phyloP scores from a whole-genome alignment of 2,797 vertebrate genomes.

The Steatocranus sp. region DNA sequence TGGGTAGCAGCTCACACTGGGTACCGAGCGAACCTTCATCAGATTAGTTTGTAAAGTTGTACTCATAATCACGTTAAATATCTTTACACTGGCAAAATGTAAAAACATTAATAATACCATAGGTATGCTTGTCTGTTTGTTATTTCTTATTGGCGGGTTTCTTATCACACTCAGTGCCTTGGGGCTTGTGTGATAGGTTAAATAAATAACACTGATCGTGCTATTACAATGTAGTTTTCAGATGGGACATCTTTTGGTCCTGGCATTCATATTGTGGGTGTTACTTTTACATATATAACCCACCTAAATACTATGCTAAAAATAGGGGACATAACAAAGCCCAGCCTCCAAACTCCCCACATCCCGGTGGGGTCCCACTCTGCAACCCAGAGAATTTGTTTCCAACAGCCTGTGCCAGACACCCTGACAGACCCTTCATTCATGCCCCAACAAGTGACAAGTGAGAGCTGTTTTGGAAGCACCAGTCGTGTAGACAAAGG shows the following conservation, averaged over 20 bases:
- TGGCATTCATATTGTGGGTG: neutral
- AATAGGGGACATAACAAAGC: neutral
- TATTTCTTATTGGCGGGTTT: neutral
- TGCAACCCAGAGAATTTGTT: neutral
- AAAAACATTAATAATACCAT: neutral
- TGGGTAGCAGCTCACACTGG: neutral
- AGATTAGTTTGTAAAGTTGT: neutral
- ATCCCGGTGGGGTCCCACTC: neutral
- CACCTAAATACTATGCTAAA: neutral
- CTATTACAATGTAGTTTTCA: neutral
- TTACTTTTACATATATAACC: neutral
- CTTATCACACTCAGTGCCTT: neutral
- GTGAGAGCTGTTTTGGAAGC: neutral
- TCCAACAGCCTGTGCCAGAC: neutral
- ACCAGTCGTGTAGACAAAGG: neutral
- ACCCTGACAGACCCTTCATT: neutral
- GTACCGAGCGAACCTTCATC: rapidly evolving
- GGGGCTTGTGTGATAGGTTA: neutral
- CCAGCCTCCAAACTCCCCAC: neutral
- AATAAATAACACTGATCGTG: rapidly evolving
- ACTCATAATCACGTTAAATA: rapidly evolving
- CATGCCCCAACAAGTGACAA: neutral
- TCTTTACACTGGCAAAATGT: neutral
- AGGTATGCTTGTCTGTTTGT: neutral
- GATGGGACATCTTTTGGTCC: neutral